These are phyloP conservation scores for Erpobdella octoculata DNA, from an alignment of 2,888 invertebrate species.

Conservation along the genomic window DNA sequence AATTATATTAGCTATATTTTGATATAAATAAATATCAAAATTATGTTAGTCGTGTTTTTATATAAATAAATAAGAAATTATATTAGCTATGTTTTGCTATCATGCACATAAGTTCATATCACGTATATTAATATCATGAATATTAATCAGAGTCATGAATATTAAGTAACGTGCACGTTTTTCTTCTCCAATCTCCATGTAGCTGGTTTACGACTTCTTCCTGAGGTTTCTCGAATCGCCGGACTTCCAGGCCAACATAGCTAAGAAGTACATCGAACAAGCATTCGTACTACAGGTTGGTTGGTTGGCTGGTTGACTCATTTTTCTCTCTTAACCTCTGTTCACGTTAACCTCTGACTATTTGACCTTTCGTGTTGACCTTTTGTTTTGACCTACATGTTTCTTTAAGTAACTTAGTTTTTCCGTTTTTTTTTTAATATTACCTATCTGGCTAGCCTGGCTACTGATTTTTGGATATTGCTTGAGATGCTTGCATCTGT, in stretches of 20 bases:
- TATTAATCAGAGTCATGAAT: not conserved
- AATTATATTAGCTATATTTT: not conserved
- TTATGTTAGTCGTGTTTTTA: not conserved
- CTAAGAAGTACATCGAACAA: constrained; percentile 91
- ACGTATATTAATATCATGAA: not conserved
- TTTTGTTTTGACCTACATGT: too few relatives aligned
- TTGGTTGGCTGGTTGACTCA: not conserved
- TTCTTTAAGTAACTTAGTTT: too few relatives aligned
- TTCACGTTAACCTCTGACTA: too few relatives aligned
- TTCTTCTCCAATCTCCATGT: constrained; percentile 48
- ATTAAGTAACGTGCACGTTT: not conserved
- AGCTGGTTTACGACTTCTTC: constrained; percentile 97
- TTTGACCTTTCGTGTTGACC: too few relatives aligned
- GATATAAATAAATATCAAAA: not conserved
- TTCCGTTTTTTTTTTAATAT: too few relatives aligned
- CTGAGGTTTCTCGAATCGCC: constrained; percentile 93
- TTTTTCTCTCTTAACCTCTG: too few relatives aligned
- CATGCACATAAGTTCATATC: not conserved
- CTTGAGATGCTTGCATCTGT: too few relatives aligned
- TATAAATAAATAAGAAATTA: not conserved
- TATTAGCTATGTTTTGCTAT: not conserved
- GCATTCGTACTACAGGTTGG: constrained; percentile 87
- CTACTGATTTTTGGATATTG: too few relatives aligned
- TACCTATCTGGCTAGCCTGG: too few relatives aligned
- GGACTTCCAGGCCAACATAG: constrained; percentile 91